Evolutionary conservation across 1,140 invertebrate genomes (phyloP).

Genomic region (Octopus sinensis): DNA sequence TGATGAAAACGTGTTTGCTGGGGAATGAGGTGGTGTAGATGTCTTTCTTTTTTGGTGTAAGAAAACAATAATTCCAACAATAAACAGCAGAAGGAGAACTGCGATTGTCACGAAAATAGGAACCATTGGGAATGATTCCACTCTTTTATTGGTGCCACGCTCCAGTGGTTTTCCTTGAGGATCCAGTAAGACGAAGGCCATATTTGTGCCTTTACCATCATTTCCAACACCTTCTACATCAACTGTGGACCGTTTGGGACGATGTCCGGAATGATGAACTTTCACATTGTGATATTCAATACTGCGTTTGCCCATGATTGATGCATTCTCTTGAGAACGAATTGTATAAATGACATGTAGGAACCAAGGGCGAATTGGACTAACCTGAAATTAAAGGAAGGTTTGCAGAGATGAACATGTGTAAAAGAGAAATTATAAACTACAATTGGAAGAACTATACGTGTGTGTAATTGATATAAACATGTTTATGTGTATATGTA

Average conservation of each 20-base stretch:
- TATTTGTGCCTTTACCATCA: conserved; percentile 53
- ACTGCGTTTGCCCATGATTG: conserved; percentile 39
- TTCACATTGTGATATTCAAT: conserved; percentile 17
- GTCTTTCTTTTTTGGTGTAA: conserved; percentile 37
- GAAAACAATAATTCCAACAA: conserved; percentile 39
- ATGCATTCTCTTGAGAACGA: conserved; percentile 38
- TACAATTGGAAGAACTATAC: too few relatives aligned
- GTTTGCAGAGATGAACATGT: too few relatives aligned
- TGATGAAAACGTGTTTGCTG: conserved; percentile 43
- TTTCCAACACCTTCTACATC: conserved; percentile 38
- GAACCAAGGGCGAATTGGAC: conserved; percentile 56
- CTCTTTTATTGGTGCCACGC: conserved; percentile 30
- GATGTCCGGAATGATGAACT: not conserved
- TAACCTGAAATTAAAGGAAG: conserved; percentile 39
- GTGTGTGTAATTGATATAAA: too few relatives aligned
- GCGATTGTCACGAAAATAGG: conserved; percentile 38
- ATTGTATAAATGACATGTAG: conserved; percentile 56
- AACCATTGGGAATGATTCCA: conserved; percentile 33
- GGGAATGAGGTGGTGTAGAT: conserved; percentile 41
- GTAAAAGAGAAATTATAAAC: too few relatives aligned
- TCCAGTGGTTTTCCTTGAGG: conserved; percentile 20
- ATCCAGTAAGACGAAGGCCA: conserved; percentile 44
- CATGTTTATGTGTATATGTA: too few relatives aligned
- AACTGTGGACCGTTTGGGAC: conserved; percentile 25
- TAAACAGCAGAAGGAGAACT: conserved; percentile 33